A percentile compares a stretch with the other conserved stretches of the same genome.
phyloP scores from a whole-genome alignment of 2,113 vertebrate genomes.

The Struthio camelus region DNA sequence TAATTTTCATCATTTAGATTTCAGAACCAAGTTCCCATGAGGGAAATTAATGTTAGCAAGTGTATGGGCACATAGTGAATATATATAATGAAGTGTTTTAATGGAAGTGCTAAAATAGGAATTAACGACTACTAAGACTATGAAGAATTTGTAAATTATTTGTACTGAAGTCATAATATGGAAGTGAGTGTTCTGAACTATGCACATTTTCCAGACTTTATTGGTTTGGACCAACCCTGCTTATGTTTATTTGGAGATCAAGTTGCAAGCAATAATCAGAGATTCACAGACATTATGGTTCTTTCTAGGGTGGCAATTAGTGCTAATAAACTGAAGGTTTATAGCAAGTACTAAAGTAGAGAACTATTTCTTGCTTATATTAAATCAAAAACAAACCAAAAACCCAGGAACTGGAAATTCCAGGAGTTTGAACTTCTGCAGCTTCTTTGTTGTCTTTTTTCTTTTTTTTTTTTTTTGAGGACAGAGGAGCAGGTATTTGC shows the following conservation, averaged over 20 bases:
- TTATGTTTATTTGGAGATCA: constrained; percentile 3
- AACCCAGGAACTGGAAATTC: background rate
- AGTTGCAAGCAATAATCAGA: background rate
- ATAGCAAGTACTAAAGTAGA: background rate
- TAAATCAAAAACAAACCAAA: background rate
- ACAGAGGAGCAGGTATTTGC: background rate
- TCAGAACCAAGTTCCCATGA: background rate
- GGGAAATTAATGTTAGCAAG: background rate
- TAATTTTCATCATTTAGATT: background rate
- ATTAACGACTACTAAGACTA: background rate
- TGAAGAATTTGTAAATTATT: background rate
- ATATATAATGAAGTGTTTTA: background rate
- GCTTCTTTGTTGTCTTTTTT: background rate
- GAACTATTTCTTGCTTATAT: background rate
- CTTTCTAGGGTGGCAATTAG: background rate
- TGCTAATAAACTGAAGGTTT: background rate
- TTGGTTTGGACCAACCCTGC: background rate
- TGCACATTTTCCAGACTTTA: background rate
- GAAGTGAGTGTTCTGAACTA: background rate
- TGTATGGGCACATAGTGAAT: background rate
- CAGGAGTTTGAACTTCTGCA: background rate
- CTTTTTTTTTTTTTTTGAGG: background rate
- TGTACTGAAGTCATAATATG: background rate
- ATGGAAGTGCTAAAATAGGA: background rate
- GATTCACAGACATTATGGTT: background rate